Evolutionary conservation across 2,797 vertebrate genomes (phyloP), one percentile per base, ranked within the genome.

Genomic region (Poeciliopsis infans): DNA sequence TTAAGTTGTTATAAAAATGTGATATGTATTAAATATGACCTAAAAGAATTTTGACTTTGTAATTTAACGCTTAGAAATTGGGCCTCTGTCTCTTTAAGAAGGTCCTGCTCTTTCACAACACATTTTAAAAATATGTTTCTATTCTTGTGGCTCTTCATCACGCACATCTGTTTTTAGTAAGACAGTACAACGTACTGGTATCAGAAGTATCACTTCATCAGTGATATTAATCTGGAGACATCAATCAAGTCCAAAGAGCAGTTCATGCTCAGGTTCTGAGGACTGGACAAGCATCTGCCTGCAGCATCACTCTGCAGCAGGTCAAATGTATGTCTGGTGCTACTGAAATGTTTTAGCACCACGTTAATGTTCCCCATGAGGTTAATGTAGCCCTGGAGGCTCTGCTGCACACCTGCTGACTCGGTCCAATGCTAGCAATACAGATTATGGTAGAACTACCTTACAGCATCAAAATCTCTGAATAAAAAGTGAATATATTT

Each of bases 321-420:
- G 33, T 25, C 39, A 69, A 69, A 69, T 25, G 41, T 43, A 41
- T 41, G 39, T n/a, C 39, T 13, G 66, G 36, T 69, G 36, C 66
- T 68, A 23, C 66, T 69, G 66, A 69, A 69, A 41, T 41, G 20
- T 69, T 69, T 68, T 69, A 69, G 66, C 39, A n/a, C 20, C 39
- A 41, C 10, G 23, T 69, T 69, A 69, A 69, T 2, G 11, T 69
- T 41, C 39, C 39, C 20, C 66, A 43, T 68, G 66, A 68, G 66
- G 36, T 68, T 41, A 68, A 68, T 41, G 64, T 68, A 25, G 64
- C 36, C 66, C 66, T 25, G 66, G 66, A 69, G 39, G 39, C 66
- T 13, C 39, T n/a, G 66, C 36, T 69, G 23, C 66, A 43, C 39
- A 43, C 66, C 66, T 43, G 39, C 66, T 13, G 39, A 43, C 11